These are phyloP conservation scores for Keiferia lycopersicella DNA, from an alignment of 2,888 invertebrate genomes.

Conservation along the genomic window DNA sequence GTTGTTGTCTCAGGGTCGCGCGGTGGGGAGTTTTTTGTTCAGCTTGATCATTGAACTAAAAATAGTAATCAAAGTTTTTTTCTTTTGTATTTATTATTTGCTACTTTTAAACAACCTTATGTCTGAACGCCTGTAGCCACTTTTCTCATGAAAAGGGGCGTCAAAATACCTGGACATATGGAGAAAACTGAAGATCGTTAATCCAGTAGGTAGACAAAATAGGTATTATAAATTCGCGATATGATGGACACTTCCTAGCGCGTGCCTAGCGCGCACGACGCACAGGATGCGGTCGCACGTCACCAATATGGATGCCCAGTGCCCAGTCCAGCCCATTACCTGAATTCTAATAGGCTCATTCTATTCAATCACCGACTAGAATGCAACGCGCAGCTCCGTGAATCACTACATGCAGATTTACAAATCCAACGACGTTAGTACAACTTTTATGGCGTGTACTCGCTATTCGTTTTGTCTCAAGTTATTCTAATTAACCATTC, in stretches of 20 bases:
- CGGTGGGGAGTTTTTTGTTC: neutral
- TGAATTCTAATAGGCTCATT: constrained; percentile 74
- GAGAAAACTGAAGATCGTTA: too few species aligned
- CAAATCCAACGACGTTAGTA: neutral
- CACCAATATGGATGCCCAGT: constrained; percentile 70
- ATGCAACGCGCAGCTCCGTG: constrained; percentile 58
- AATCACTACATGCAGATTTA: constrained; percentile 50
- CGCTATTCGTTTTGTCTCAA: neutral
- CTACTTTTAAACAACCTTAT: neutral
- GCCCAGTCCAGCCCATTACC: constrained; percentile 60
- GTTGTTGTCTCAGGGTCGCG: constrained; percentile 1
- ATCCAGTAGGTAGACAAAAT: neutral
- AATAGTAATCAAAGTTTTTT: neutral
- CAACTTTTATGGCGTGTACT: constrained; percentile 18
- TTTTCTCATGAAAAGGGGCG: too few species aligned
- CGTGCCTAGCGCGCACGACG: constrained; percentile 43
- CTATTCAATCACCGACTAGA: constrained; percentile 68
- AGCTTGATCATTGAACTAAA: neutral
- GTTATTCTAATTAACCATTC: neutral
- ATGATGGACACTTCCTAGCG: constrained; percentile 63
- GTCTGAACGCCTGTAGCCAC: too few species aligned
- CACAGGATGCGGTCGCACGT: constrained; percentile 68
- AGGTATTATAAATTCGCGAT: constrained; percentile 33
- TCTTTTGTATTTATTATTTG: neutral
- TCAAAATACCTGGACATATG: too few species aligned